Conservation (phyloP, 2,888 invertebrate genomes). For the Cylindroiulus punctatus region DNA sequence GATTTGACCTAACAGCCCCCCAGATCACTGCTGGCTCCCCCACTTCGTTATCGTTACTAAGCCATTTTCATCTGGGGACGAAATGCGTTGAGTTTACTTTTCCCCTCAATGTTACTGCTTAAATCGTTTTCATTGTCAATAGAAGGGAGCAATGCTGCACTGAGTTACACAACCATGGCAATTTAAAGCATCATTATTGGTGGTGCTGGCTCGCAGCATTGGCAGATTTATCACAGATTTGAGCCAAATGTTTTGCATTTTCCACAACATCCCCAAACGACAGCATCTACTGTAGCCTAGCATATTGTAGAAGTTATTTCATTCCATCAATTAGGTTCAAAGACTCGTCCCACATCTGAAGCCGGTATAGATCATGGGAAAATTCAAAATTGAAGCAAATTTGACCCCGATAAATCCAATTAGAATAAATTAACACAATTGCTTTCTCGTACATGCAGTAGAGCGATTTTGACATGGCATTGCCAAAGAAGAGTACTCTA, state of each 20-base stretch:
- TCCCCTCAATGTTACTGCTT: neutral
- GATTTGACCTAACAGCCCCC: no score
- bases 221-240: neutral
- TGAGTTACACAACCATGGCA: neutral
- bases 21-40: neutral
- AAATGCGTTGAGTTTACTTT: neutral
- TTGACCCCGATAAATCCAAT: neutral
- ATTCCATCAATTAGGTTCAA: neutral
- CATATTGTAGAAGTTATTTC: neutral
- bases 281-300: neutral
- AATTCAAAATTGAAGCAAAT: neutral
- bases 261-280: neutral
- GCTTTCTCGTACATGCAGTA: no score
- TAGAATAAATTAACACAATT: no score
- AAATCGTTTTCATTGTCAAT: neutral
- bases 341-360: neutral
- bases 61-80: conserved; percentile 3
- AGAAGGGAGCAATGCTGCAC: neutral
- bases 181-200: conserved; percentile 2
- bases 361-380: neutral
- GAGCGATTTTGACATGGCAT: neutral
- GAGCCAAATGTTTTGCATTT: conserved; percentile 9
- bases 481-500: neutral
- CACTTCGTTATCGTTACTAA: neutral
- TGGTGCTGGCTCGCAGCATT: neutral